phyloP scores from a whole-genome alignment of 1,140 invertebrate species.

The Camponotus floridanus region DNA sequence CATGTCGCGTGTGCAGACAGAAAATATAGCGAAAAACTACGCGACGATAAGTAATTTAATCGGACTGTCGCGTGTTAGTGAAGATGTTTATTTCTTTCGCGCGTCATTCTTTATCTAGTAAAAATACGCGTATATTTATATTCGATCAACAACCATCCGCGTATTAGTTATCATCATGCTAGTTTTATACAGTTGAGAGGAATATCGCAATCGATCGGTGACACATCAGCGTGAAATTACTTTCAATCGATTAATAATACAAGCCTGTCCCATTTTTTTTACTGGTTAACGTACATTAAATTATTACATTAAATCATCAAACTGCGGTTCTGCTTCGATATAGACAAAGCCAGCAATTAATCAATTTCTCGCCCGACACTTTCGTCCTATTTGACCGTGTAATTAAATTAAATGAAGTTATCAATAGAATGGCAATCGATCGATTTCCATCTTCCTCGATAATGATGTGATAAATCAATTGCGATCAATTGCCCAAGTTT shows the following conservation, averaged over 20 bases:
- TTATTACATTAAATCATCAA: background rate
- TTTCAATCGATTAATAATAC: background rate
- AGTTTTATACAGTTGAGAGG: conserved; percentile 4
- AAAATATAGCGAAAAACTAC: background rate
- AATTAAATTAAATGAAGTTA: conserved; percentile 44
- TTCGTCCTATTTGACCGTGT: background rate
- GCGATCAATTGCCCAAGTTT: conserved; percentile 21
- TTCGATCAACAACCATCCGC: background rate
- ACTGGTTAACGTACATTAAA: background rate
- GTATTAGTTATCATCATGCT: background rate
- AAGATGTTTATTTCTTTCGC: conserved; percentile 24
- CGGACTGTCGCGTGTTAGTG: conserved; percentile 36
- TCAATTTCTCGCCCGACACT: background rate
- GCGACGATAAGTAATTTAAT: conserved; percentile 46
- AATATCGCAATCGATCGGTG: conserved; percentile 2
- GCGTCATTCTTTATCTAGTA: conserved; percentile 31
- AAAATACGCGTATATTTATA: background rate
- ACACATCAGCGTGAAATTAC: conserved; percentile 8
- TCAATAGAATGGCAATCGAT: conserved; percentile 2
- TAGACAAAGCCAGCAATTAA: too few relatives aligned
- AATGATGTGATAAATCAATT: background rate
- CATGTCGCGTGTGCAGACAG: conserved; percentile 22
- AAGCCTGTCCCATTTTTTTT: too few relatives aligned
- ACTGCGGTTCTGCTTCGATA: too few relatives aligned
- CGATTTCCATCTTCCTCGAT: background rate